Conservation (phyloP, 2,888 invertebrate species). For the Balanococcus diminutus region DNA sequence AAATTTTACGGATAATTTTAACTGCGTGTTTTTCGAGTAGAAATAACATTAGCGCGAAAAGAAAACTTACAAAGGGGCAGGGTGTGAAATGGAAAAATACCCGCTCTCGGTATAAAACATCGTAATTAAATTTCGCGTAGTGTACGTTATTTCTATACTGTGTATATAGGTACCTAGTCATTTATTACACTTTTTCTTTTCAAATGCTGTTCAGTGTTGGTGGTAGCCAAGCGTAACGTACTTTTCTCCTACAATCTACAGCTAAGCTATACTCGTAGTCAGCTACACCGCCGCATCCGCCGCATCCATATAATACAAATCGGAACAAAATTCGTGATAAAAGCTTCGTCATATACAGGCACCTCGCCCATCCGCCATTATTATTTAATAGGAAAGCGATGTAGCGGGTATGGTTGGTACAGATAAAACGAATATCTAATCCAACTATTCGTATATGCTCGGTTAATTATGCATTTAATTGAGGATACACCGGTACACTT, state of each 20-base stretch:
- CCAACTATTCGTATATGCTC: background rate
- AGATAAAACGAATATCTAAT: conserved; percentile 4
- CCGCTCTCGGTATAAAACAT: background rate
- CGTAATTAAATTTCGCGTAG: conserved; percentile 2
- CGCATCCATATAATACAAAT: background rate
- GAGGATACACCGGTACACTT: background rate
- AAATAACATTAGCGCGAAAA: background rate
- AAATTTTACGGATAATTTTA: conserved; percentile 29
- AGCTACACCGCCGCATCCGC: background rate
- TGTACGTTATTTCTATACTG: background rate
- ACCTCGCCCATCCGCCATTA: conserved; percentile 23
- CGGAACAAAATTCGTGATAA: conserved; percentile 23
- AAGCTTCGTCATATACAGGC: background rate
- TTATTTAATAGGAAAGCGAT: conserved; percentile 35
- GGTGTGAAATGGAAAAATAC: background rate
- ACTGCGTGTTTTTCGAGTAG: background rate
- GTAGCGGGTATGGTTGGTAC: background rate
- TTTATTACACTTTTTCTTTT: background rate
- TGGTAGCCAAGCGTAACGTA: background rate
- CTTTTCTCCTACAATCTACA: too few relatives aligned
- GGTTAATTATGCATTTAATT: conserved; percentile 28
- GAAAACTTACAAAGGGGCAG: background rate
- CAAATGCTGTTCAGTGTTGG: background rate
- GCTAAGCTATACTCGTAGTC: too few relatives aligned
- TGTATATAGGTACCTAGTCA: background rate